Conservation (phyloP, 2,113 vertebrate species). For the Nyctibius bracteatus region DNA sequence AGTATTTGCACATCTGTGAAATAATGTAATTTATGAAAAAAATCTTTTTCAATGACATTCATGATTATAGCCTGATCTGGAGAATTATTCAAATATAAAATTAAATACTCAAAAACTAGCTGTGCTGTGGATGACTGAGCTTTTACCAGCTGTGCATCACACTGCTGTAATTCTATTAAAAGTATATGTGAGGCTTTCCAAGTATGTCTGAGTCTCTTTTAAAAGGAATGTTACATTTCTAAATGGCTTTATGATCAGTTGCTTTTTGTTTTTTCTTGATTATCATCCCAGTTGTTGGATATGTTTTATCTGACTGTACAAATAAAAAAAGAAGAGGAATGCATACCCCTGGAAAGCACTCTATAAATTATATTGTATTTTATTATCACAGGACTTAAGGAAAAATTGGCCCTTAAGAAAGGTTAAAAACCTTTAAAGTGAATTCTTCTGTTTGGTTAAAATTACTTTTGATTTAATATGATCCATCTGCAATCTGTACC, state of each 20-base stretch:
- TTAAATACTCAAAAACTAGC: conserved; percentile 77
- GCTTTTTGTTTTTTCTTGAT: conserved; percentile 54
- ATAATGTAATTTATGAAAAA: conserved; percentile 77
- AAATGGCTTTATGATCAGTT: conserved; percentile 41
- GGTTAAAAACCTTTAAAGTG: conserved; percentile 72
- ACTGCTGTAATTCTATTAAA: conserved; percentile 72
- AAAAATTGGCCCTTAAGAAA: conserved; percentile 67
- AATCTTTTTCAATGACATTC: conserved; percentile 78
- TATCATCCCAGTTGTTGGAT: conserved; percentile 36
- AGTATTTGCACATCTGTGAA: conserved; percentile 82
- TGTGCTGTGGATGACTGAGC: conserved; percentile 68
- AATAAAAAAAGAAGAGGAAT: background rate
- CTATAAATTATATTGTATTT: conserved; percentile 53
- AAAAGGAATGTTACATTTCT: conserved; percentile 39
- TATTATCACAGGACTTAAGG: conserved; percentile 59
- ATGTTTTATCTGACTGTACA: conserved; percentile 28
- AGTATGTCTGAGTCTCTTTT: conserved; percentile 34
- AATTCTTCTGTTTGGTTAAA: conserved; percentile 70
- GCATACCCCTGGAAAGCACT: background rate
- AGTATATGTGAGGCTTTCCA: conserved; percentile 54
- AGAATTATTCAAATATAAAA: conserved; percentile 83
- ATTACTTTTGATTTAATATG: conserved; percentile 57
- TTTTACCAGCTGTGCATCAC: conserved; percentile 72
- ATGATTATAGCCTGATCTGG: conserved; percentile 79
- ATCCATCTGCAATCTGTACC: conserved; percentile 52